Conservation (phyloP, 1,140 invertebrate genomes). For the Lerema accius region DNA sequence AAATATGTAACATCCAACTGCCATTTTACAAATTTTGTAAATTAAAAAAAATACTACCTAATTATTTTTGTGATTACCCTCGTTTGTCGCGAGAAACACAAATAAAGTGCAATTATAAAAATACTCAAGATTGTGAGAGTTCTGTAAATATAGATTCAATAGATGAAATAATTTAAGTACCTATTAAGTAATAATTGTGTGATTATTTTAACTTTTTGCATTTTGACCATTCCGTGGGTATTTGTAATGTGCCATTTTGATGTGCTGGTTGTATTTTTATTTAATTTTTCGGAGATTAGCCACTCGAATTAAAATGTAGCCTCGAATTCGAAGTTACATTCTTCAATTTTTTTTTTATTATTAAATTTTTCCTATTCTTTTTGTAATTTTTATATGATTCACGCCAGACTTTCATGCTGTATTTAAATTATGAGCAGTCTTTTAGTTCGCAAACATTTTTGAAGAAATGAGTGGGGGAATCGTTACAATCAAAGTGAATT, state of each 20-base stretch:
- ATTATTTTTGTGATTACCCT: constrained; percentile 63
- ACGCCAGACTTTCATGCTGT: too few species aligned
- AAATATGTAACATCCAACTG: constrained; percentile 36
- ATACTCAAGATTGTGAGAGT: constrained; percentile 80
- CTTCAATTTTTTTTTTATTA: too few species aligned
- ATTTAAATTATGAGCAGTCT: too few species aligned
- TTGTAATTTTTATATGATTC: too few species aligned
- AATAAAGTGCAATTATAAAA: constrained; percentile 80
- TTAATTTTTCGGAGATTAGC: background rate
- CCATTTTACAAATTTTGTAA: constrained; percentile 38
- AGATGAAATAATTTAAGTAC: constrained; percentile 67
- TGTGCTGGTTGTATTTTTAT: constrained; percentile 34
- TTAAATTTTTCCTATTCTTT: too few species aligned
- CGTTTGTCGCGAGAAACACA: constrained; percentile 47
- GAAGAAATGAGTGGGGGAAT: too few species aligned
- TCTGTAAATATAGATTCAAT: constrained; percentile 71
- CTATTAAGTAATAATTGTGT: constrained; percentile 43
- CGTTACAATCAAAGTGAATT: too few species aligned
- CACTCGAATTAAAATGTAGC: too few species aligned
- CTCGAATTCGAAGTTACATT: too few species aligned
- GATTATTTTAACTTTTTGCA: constrained; percentile 9
- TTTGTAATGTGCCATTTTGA: constrained; percentile 5
- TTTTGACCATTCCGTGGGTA: constrained; percentile 6
- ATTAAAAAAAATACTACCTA: constrained; percentile 41
- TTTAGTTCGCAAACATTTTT: too few species aligned